phyloP scores from a whole-genome alignment of 2,113 vertebrate species.

The Diglossa brunneiventris region DNA sequence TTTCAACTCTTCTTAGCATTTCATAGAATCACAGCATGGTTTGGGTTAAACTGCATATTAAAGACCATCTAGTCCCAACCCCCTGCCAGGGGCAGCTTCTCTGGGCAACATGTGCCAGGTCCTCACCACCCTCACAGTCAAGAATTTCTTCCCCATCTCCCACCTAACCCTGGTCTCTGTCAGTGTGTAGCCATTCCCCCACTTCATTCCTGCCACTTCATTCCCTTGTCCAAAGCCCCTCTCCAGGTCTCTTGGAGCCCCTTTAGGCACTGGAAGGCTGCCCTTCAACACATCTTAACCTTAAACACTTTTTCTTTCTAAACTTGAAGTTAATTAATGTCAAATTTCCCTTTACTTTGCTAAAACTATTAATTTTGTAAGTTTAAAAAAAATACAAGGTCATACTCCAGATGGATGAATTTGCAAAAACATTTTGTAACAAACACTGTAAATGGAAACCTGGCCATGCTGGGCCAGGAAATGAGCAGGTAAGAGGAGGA shows the following conservation, averaged over 20 bases:
- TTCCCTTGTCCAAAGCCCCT: background rate
- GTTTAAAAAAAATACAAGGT: background rate
- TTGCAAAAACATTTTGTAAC: background rate
- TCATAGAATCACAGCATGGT: background rate
- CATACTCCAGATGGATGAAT: background rate
- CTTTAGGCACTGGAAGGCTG: background rate
- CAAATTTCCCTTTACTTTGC: background rate
- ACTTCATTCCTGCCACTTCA: background rate
- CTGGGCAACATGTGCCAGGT: background rate
- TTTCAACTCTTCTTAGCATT: background rate
- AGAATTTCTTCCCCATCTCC: background rate
- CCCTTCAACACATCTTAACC: background rate
- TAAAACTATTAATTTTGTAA: background rate
- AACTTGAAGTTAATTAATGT: background rate
- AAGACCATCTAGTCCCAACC: background rate
- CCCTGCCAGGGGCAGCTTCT: background rate
- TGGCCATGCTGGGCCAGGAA: background rate
- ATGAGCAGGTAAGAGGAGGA: background rate
- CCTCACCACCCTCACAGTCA: background rate
- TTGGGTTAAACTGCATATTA: background rate
- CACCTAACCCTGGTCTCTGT: background rate
- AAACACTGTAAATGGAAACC: background rate
- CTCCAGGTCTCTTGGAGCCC: background rate
- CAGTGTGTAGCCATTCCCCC: background rate
- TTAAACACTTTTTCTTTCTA: background rate